Conservation (phyloP, 2,113 vertebrate genomes). For the Riparia riparia region DNA sequence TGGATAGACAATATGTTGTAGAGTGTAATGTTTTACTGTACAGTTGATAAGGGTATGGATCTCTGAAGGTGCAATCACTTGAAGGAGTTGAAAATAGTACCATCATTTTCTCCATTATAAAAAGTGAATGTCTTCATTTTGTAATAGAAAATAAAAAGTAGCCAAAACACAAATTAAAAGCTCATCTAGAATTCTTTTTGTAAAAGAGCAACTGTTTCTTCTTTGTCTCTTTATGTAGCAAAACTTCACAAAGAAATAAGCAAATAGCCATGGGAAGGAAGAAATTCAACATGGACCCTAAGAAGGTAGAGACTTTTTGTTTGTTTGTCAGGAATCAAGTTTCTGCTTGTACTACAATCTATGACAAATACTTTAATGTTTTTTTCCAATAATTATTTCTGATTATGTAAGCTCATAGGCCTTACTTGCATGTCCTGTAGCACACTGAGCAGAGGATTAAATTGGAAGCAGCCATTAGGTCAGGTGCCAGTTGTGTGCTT, state of each 20-base stretch:
- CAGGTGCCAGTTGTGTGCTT: not conserved
- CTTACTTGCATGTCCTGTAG: not conserved
- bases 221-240: constrained; percentile 74
- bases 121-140: not conserved
- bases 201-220: not conserved
- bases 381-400: not conserved
- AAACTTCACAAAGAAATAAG: constrained; percentile 96
- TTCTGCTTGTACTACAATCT: not conserved
- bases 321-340: not conserved
- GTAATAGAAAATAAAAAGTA: not conserved
- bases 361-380: not conserved
- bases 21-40: not conserved
- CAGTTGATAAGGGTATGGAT: not conserved
- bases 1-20: not conserved
- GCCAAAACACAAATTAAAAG: not conserved
- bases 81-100: not conserved
- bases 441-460: not conserved
- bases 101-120: not conserved
- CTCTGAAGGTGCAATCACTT: not conserved
- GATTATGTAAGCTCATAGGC: not conserved
- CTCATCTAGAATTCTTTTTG: not conserved
- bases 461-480: not conserved
- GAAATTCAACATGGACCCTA: constrained; percentile 99
- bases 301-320: constrained; percentile 83
- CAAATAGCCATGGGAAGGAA: constrained; percentile 98